These are phyloP conservation scores for Eristalinus sepulchralis DNA, from an alignment of 2,888 invertebrate genomes.

Conservation along the genomic window DNA sequence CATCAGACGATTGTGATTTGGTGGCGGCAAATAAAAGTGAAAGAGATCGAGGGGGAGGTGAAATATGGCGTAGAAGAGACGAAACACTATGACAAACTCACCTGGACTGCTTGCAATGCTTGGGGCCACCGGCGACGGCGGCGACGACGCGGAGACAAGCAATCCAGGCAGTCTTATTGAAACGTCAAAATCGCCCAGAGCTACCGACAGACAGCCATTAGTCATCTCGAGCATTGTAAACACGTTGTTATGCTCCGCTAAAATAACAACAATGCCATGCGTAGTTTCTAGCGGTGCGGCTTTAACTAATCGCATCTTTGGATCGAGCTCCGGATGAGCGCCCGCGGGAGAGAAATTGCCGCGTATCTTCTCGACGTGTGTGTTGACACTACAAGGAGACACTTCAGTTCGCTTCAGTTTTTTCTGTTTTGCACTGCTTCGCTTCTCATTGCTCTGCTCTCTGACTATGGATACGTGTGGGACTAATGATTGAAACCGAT, in stretches of 20 bases:
- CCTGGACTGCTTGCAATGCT: neutral
- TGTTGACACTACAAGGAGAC: constrained; percentile 45
- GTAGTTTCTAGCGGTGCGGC: constrained; percentile 13
- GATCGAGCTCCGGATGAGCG: constrained; percentile 11
- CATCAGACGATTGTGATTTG: neutral
- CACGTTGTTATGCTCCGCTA: constrained; percentile 43
- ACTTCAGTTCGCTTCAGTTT: constrained; percentile 7
- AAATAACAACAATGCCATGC: constrained; percentile 29
- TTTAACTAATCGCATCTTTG: constrained; percentile 32
- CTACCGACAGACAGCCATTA: constrained; percentile 59
- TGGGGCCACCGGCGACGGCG: neutral
- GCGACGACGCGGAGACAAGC: constrained; percentile 17
- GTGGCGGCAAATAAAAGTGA: constrained; percentile 2
- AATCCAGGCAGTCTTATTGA: constrained; percentile 41
- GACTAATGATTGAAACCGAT: constrained; percentile 47
- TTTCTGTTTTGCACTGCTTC: neutral
- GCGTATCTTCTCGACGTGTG: constrained; percentile 33
- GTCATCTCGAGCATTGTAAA: constrained; percentile 56
- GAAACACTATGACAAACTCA: neutral
- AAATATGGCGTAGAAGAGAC: neutral
- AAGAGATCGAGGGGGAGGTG: neutral
- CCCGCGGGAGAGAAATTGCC: constrained; percentile 62
- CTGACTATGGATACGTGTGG: neutral
- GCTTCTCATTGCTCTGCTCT: neutral
- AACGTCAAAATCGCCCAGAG: constrained; percentile 51